Conservation (phyloP, 2,888 invertebrate species). For the Diaprepes abbreviatus region DNA sequence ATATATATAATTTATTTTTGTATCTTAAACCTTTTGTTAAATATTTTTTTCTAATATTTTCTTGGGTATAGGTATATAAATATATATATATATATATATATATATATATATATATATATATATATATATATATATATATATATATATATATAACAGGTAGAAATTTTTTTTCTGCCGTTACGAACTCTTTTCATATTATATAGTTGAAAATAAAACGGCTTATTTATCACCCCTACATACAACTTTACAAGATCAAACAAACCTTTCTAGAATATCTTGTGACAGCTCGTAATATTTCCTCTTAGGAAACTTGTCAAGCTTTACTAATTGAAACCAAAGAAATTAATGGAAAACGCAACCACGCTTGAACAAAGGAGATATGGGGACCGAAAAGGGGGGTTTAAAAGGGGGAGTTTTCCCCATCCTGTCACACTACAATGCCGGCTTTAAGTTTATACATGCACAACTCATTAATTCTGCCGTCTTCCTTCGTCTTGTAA, state of each 20-base stretch:
- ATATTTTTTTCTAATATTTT: too few species aligned
- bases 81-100: too few species aligned
- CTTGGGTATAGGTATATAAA: too few species aligned
- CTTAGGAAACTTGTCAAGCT: slow-evolving; percentile 32
- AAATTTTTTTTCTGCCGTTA: too few species aligned
- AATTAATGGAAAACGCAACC: slow-evolving; percentile 49
- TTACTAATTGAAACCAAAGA: slow-evolving; percentile 49
- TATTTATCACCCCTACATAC: background rate
- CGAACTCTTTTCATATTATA: too few species aligned
- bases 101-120: too few species aligned
- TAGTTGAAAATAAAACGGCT: too few species aligned
- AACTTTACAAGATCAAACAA: background rate
- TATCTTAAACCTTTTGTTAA: too few species aligned
- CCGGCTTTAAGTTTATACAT: slow-evolving; percentile 51
- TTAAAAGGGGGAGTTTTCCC: slow-evolving; percentile 9
- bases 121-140: too few species aligned
- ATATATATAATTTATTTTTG: too few species aligned
- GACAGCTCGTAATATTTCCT: slow-evolving; percentile 40
- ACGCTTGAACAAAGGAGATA: slow-evolving; percentile 42
- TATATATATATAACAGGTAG: too few species aligned
- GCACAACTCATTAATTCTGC: slow-evolving; percentile 65
- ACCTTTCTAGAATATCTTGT: slow-evolving; percentile 18
- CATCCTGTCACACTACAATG: slow-evolving; percentile 50
- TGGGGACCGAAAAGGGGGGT: slow-evolving; percentile 23
- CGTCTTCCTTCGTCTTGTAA: slow-evolving; percentile 64